Conservation (phyloP, 2,113 vertebrate genomes). For the Herpailurus yagouaroundi region DNA sequence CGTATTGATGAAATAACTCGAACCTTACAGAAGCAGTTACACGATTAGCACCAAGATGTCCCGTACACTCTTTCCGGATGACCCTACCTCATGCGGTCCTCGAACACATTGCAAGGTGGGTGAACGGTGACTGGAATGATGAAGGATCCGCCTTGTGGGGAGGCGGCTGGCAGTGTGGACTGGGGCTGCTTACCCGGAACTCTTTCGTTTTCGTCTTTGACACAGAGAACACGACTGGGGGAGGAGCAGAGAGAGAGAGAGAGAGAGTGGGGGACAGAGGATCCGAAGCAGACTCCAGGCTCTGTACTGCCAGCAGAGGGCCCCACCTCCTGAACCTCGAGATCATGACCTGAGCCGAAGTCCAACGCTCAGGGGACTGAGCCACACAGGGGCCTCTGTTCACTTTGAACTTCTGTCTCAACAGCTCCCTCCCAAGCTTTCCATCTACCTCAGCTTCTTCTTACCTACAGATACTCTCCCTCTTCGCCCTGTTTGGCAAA, state of each 20-base stretch:
- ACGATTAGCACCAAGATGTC: background rate
- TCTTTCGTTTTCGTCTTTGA: too few species aligned
- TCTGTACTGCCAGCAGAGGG: too few species aligned
- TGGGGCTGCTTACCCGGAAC: fast-evolving
- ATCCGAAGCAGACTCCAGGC: too few species aligned
- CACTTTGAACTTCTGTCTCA: background rate
- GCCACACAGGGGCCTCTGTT: too few species aligned
- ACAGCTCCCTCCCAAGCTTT: background rate
- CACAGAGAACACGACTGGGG: too few species aligned
- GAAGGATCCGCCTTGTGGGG: background rate
- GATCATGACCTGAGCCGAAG: too few species aligned
- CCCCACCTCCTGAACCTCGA: too few species aligned
- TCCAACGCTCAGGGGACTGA: too few species aligned
- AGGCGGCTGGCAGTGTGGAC: background rate
- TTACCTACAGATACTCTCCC: background rate
- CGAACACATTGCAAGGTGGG: background rate
- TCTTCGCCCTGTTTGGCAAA: background rate
- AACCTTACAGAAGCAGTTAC: background rate
- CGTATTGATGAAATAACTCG: background rate
- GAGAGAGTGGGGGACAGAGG: too few species aligned
- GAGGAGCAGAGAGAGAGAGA: too few species aligned
- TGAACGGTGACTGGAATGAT: too few species aligned
- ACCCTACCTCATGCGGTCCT: background rate
- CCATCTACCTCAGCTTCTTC: background rate
- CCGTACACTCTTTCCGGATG: background rate